A percentile compares a stretch with the other conserved stretches of the same genome.
Conservation (phyloP, 35 echinoderm and acorn worm species). For the Ptychodera flava region DNA sequence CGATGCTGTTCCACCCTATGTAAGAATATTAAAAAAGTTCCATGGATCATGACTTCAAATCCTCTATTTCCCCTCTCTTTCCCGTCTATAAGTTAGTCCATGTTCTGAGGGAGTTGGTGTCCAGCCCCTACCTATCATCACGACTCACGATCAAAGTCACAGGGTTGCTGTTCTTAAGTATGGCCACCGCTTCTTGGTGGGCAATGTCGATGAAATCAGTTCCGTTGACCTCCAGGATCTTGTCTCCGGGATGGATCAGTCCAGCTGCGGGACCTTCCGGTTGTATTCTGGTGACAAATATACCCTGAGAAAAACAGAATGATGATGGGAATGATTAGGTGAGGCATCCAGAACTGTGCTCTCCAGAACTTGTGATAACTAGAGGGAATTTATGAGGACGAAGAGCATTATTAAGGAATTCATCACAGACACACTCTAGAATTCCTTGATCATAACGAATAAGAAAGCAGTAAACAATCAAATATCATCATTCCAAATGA, state of each 20-base stretch:
- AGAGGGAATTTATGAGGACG: background rate
- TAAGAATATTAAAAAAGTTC: too few species aligned
- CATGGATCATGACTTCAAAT: too few species aligned
- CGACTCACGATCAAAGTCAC: conserved; percentile 44
- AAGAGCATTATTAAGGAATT: background rate
- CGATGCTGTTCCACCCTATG: too few species aligned
- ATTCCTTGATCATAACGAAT: too few species aligned
- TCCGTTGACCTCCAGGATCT: conserved; percentile 55
- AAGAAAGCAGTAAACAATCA: too few species aligned
- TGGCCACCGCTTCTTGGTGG: conserved; percentile 45
- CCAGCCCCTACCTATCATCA: background rate
- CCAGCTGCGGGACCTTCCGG: conserved; percentile 53
- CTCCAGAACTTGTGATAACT: background rate
- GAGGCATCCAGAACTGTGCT: background rate
- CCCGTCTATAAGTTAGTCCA: too few species aligned
- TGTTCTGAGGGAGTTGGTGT: too few species aligned
- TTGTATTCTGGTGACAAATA: conserved; percentile 75
- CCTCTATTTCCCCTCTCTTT: too few species aligned
- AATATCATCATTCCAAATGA: too few species aligned
- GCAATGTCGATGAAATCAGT: conserved; percentile 33
- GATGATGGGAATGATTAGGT: background rate
- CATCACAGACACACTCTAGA: background rate
- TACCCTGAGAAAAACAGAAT: conserved; percentile 41
- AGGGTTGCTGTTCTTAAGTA: conserved; percentile 52
- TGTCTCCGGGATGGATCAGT: conserved; percentile 45